phyloP scores from a whole-genome alignment of 2,888 invertebrate genomes.

The Drosophila paramelanica region DNA sequence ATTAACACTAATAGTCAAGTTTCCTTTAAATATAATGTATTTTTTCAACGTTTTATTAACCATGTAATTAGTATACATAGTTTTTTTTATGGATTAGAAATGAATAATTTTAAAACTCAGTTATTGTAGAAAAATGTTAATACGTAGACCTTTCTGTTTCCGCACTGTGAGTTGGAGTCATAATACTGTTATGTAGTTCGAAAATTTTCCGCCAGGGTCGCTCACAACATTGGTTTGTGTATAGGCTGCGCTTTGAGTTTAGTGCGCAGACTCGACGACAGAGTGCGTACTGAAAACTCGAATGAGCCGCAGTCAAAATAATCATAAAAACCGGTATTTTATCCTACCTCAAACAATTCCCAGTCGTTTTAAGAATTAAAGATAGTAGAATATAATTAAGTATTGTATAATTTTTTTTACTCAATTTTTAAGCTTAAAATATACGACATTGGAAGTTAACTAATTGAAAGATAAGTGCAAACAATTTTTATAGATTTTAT shows the following conservation, averaged over 20 bases:
- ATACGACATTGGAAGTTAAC: too few relatives aligned
- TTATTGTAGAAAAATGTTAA: slow-evolving; percentile 3
- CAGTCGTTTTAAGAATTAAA: not conserved
- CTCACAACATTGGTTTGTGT: slow-evolving; percentile 57
- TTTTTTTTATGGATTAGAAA: not conserved
- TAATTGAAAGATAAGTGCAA: too few relatives aligned
- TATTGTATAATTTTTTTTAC: too few relatives aligned
- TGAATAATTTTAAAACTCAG: not conserved
- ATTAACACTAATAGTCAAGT: too few relatives aligned
- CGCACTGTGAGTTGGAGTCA: not conserved
- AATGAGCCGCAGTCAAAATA: slow-evolving; percentile 5
- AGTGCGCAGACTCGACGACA: slow-evolving; percentile 66
- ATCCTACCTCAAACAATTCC: not conserved
- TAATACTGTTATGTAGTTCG: slow-evolving; percentile 45
- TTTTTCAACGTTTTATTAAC: too few relatives aligned
- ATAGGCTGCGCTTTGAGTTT: slow-evolving; percentile 40
- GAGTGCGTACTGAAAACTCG: slow-evolving; percentile 46
- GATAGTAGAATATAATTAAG: too few relatives aligned
- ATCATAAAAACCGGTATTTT: not conserved
- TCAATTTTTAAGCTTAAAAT: too few relatives aligned
- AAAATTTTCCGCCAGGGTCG: slow-evolving; percentile 53
- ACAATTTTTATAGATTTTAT: too few relatives aligned
- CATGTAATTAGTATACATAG: too few relatives aligned
- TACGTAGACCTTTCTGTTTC: not conserved
- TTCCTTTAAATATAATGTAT: too few relatives aligned